A percentile compares a stretch with the other conserved stretches of the same genome.
These are phyloP conservation scores for Metallyticus violacea DNA, from an alignment of 2,888 invertebrate genomes.

Conservation along the genomic window DNA sequence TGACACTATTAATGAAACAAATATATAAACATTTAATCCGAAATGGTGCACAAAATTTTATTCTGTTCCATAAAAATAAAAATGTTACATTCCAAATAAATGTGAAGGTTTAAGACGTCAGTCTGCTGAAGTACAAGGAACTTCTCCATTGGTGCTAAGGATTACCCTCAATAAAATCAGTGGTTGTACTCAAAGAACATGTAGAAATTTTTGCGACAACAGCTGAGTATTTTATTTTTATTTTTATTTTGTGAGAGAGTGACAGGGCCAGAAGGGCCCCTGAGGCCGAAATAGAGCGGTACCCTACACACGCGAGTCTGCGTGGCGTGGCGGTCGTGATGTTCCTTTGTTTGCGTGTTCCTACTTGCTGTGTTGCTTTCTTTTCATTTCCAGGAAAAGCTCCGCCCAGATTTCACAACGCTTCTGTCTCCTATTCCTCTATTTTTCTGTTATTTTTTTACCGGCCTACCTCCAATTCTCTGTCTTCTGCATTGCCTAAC, in stretches of 20 bases:
- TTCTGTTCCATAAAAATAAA: too few relatives aligned
- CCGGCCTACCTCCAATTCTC: too few relatives aligned
- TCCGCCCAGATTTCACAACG: constrained; percentile 9
- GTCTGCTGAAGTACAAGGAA: not conserved
- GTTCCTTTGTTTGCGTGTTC: constrained; percentile 11
- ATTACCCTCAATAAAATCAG: not conserved
- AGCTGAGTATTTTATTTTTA: not conserved
- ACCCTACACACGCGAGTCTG: constrained; percentile 2
- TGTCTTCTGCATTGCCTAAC: too few relatives aligned
- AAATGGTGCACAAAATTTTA: too few relatives aligned
- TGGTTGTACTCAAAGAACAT: not conserved
- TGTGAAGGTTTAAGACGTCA: too few relatives aligned
- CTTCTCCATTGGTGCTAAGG: not conserved
- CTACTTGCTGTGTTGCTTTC: not conserved
- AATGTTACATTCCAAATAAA: too few relatives aligned
- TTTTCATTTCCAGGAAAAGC: constrained; percentile 12
- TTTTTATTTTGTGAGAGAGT: not conserved
- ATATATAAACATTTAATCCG: too few relatives aligned
- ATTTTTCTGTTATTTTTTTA: not conserved
- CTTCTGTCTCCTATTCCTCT: not conserved
- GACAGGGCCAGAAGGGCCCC: not conserved
- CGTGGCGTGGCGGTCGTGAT: constrained; percentile 1
- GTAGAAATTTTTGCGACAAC: not conserved
- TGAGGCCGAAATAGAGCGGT: not conserved
- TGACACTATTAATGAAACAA: too few relatives aligned